Evolutionary conservation across 2,113 vertebrate genomes (phyloP).

Genomic region (Prunella fulvescens): DNA sequence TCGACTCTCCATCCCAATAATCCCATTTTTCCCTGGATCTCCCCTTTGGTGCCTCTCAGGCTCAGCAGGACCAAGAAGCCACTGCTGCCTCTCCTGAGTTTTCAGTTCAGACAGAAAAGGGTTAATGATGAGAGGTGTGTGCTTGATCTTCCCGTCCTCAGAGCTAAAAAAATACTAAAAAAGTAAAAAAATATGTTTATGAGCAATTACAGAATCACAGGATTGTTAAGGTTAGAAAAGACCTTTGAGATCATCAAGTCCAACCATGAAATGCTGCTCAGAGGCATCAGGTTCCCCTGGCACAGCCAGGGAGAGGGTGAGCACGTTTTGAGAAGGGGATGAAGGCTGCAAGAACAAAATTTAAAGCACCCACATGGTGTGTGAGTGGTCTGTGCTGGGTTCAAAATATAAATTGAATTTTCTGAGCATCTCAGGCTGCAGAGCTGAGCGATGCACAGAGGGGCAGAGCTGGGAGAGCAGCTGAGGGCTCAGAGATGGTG

Average conservation of each 20-base stretch:
- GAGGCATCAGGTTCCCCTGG: neutral
- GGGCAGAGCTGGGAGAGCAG: neutral
- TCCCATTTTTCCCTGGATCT: neutral
- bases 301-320: neutral
- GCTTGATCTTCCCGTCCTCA: neutral
- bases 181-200: neutral
- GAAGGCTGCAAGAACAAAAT: neutral
- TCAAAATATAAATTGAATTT: neutral
- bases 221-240: neutral
- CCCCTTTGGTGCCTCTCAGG: fast-evolving
- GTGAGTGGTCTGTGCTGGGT: neutral
- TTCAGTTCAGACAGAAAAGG: neutral
- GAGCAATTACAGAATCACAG: neutral
- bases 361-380: neutral
- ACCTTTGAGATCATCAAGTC: neutral
- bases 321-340: neutral
- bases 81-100: neutral
- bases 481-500: neutral
- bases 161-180: neutral
- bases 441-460: neutral
- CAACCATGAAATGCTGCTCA: neutral
- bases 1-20: neutral
- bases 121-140: neutral
- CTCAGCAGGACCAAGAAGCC: neutral
- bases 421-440: neutral